Evolutionary conservation across 2,797 vertebrate species (phyloP).

Genomic region (Anabacerthia variegaticeps): DNA sequence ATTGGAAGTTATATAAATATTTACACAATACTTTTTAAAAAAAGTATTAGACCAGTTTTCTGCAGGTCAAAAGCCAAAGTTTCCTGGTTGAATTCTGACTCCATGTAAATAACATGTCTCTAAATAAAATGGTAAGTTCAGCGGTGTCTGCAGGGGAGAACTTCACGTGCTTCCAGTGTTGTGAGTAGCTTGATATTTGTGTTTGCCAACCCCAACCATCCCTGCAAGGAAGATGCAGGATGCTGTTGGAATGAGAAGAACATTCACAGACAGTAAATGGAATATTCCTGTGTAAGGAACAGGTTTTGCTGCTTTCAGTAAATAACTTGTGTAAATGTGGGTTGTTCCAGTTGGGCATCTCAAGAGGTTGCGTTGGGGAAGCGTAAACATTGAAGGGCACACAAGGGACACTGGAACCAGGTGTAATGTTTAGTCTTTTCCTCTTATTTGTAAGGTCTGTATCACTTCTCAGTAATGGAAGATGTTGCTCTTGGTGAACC

Average conservation of each 20-base stretch:
- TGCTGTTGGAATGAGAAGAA: background rate
- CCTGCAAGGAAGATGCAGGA: background rate
- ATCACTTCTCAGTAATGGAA: constrained; percentile 94
- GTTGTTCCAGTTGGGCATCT: background rate
- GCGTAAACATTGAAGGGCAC: background rate
- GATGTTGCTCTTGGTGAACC: constrained; percentile 87
- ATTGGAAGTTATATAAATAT: background rate
- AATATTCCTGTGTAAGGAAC: background rate
- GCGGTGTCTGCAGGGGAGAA: background rate
- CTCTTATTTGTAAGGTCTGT: constrained; percentile 83
- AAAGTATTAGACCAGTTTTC: constrained; percentile 24
- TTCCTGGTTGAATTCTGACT: constrained; percentile 45
- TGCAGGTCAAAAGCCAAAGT: constrained; percentile 27
- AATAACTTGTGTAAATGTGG: background rate
- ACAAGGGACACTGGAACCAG: background rate
- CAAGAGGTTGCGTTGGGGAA: background rate
- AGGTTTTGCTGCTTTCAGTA: background rate
- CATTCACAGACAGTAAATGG: background rate
- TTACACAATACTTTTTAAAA: background rate
- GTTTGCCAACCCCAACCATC: constrained; percentile 4
- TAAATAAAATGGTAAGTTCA: constrained; percentile 59
- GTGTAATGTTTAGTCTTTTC: constrained; percentile 37
- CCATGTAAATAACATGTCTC: background rate
- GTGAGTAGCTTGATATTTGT: constrained; percentile 58
- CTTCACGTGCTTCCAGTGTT: background rate